These are phyloP conservation scores for Anguilla anguilla DNA, from an alignment of 2,797 vertebrate genomes.

Conservation along the genomic window DNA sequence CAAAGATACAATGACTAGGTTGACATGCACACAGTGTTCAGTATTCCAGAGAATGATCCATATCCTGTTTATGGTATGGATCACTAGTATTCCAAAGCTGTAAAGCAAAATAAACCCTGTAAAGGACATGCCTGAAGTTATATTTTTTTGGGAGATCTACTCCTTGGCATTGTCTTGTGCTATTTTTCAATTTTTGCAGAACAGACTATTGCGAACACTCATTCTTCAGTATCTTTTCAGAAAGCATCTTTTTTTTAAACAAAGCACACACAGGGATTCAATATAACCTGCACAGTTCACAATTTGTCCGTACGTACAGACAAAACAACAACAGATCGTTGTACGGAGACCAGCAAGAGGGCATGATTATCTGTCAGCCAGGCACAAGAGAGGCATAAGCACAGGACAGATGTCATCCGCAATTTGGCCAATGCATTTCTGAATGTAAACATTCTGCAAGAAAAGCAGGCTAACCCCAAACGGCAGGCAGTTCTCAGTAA, in stretches of 20 bases:
- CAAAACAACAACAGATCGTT: background rate
- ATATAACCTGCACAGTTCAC: no score
- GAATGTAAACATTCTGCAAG: no score
- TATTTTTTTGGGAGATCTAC: no score
- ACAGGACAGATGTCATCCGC: no score
- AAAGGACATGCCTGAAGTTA: no score
- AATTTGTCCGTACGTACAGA: background rate
- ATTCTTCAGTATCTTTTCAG: background rate
- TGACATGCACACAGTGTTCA: background rate
- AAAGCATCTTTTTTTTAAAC: background rate
- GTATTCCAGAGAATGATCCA: background rate
- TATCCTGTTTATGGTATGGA: background rate
- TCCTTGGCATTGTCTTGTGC: no score
- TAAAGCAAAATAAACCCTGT: background rate
- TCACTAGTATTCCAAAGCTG: background rate
- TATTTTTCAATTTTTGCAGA: no score
- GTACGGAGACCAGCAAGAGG: background rate
- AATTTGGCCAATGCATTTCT: no score
- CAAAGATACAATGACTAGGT: background rate
- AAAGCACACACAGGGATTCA: no score
- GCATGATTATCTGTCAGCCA: background rate
- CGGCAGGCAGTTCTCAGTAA: no score
- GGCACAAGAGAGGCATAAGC: background rate
- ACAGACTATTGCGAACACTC: background rate
- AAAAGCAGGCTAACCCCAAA: no score